These are phyloP conservation scores for Sus scrofa DNA, from an alignment of 2,113 vertebrate species.

Conservation along the genomic window T2T-Sscrofa CM000818.6:103250001-103250500, in stretches of 20 bases:
- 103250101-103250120: slow-evolving; percentile 30
- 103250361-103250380: background rate
- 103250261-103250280: background rate
- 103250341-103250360: background rate
- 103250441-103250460: background rate
- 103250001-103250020: background rate
- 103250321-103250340: background rate
- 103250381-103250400: background rate
- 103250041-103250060: background rate
- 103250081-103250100: background rate
- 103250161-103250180: background rate
- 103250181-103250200: background rate
- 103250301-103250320: background rate
- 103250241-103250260: background rate
- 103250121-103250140: background rate
- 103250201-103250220: slow-evolving; percentile 1
- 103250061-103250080: background rate
- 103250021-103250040: background rate
- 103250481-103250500: background rate
- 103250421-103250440: background rate
- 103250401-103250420: background rate
- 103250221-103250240: background rate
- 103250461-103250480: background rate
- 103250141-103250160: background rate
- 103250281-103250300: background rate